These are phyloP conservation scores for Idaea biselata DNA, from an alignment of 2,888 invertebrate genomes.

Conservation along the genomic window DNA sequence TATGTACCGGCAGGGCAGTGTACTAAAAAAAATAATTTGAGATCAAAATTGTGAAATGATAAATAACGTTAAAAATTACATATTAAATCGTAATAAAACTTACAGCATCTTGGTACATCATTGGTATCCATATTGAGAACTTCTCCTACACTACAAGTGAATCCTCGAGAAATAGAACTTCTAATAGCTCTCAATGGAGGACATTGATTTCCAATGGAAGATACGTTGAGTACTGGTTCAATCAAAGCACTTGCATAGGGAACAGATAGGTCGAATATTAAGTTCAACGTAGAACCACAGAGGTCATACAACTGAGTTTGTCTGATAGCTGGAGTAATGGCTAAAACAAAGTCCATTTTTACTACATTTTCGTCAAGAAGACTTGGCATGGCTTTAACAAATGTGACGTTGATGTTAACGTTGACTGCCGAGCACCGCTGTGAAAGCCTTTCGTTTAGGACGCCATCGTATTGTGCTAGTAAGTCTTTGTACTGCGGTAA, in stretches of 20 bases:
- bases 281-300: slow-evolving; percentile 94
- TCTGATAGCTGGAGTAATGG: slow-evolving; percentile 91
- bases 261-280: slow-evolving; percentile 96
- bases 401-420: slow-evolving; percentile 96
- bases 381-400: slow-evolving; percentile 89
- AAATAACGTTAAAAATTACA: slow-evolving; percentile 1
- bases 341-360: slow-evolving; percentile 93
- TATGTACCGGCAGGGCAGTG: slow-evolving; percentile 98
- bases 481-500: slow-evolving; percentile 92
- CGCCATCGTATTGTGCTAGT: slow-evolving; percentile 88
- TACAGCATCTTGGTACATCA: slow-evolving; percentile 94
- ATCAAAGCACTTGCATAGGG: slow-evolving; percentile 95
- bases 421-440: slow-evolving; percentile 97
- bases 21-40: slow-evolving; percentile 77
- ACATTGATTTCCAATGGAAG: slow-evolving; percentile 94
- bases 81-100: slow-evolving; percentile 60
- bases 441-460: slow-evolving; percentile 90
- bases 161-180: slow-evolving; percentile 92
- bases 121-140: slow-evolving; percentile 96
- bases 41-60: slow-evolving; percentile 9
- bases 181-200: slow-evolving; percentile 93
- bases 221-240: slow-evolving; percentile 92
- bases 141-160: slow-evolving; percentile 96
- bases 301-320: slow-evolving; percentile 96
- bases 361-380: slow-evolving; percentile 93